Base-by-base conservation (phyloP, 2,113 vertebrate species). In the Eupsittula cactorum region DNA sequence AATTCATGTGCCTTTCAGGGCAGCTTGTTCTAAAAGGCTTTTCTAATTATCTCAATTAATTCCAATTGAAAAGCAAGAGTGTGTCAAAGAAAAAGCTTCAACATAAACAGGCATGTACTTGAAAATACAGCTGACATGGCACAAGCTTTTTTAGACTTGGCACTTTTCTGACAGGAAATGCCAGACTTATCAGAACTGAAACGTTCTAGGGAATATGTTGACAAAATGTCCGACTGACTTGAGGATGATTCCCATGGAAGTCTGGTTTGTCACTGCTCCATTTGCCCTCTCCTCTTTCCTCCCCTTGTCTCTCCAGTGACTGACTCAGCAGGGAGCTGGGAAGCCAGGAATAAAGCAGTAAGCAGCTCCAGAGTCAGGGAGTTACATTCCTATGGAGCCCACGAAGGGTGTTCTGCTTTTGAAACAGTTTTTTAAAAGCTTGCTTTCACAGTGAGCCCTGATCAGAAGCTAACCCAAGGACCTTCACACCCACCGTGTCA, bases 141-240 rank as follows among this genome's bases (percentile, higher is more conserved):
- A 77, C 24, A 65, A 65, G 47, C 37, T 91, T 87, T 87, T 87
- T 47, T 65, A 68, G 37, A 67, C 37, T 70, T 79, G 7, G 20
- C 21, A 77, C 91, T 91, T 91, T 83, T 91, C 41, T 95, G 75
- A 95, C 65, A 94, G 77, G 92, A 96, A 89, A 75, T 78, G 62
- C 33, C 73, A 84, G 53, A 44, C 10, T 6, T 55, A 75, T 33
- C n/a, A 63, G 31, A 93, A 91, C 44, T 42, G n/a, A 93, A 92
- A 93, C 62, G 7, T 91, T 80, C 75, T 37, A 37, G 42, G 53
- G 42, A 87, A 63, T 73, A 82, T 8, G 8, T 62, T 90, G 75
- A 62, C 67, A 91, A 69, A 69, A 85, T 0, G 0, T 68, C 24
- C 42, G 64, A 31, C 19, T 42, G 41, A 78, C 17, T 63, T 6